Base-by-base conservation (phyloP, 2,113 vertebrate genomes). In the Sceloporus undulatus region DNA sequence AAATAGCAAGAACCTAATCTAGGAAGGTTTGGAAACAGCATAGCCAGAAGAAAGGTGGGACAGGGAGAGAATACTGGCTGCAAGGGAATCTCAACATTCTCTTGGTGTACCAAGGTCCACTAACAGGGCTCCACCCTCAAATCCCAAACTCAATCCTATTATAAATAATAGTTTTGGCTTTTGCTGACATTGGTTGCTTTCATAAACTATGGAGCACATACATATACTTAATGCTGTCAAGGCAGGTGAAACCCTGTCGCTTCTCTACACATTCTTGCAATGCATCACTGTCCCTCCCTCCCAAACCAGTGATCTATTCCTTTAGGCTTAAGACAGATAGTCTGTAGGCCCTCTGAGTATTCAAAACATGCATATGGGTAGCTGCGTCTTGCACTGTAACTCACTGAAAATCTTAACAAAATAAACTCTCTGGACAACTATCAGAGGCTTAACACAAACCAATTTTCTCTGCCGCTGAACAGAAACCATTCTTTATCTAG, bases 1-100 rank as follows among this genome's bases (percentile, higher is more conserved):
- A 91, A 94, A 92, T 92, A 59, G 59, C 85, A 89, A 9, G 34
- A 87, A 34, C 34, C 85, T 84, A 88, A n/a, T 79, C 79, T 77
- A 62, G 73, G 68, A 48, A 73, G 25, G n/a, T 70, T 56, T 68
- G 73, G 78, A 23, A 73, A 40, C 29, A 84, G 83, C 70, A 80
- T 25, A 78, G 56, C 9, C 77, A 48, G 77, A 70, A 88, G 68
- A 70, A 83, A 82, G 80, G 34, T 77, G 80, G 81, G 74, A 40
- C 54, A 59, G 87, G 71, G 81, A 56, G 87, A 83, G 87, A 84
- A 88, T 77, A 81, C 80, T 70, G 42, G 74, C 87, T 84, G 84
- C 84, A 66, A 89, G 62, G 73, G 88, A 52, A 85, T 21, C 88
- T 89, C 83, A 70, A 70, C 84, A 75, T 86, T 76, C 84, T 82